Base-by-base conservation (phyloP, 1,140 invertebrate species). In the Heliconius hewitsoni region DNA sequence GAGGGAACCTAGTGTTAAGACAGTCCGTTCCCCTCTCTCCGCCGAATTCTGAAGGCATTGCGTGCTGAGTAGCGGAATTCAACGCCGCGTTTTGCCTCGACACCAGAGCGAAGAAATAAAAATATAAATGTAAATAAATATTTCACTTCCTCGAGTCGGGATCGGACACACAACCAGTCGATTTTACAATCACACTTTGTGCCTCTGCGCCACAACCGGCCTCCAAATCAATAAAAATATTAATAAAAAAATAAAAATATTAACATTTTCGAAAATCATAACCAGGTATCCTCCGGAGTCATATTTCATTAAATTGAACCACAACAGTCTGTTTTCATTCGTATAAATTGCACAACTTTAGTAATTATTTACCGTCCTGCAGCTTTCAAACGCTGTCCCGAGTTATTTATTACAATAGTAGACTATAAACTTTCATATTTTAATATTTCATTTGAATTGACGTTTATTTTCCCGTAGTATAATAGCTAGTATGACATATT, bases 271-370 rank as follows among this genome's bases (percentile, higher is more conserved):
- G 30, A 66, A 66, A 30, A 8, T 70, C 73, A 71, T 74, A 55
- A 79, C 46, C 4, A 18, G 9, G 46, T 39, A 30, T 71, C 27
- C 60, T 8, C 73, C 0, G 5, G 23, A 30, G 60, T 79, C 19
- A 79, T 46, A 79, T 52, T 72, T 71, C 60, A 75, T 70, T 71
- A 52, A 70, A 73, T 74, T 79, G 9, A 27, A 52, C n/a, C 39
- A 42, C 37, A 74, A 0, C 73, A 72, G 75, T 16, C 75, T 55
- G 66, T 55, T 71, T 55, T 76, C 75, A 75, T 79, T 76, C 75
- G 72, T 79, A 72, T 79, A 55, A 75, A 79, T 79, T 76, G 42
- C 30, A 39, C 57, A 79, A 79, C 73, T 79, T 79, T 79, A 19
- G 19, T 75, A 79, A 79, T 79, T 79, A 79, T 16, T 74, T 66